Base-by-base conservation (phyloP, 2,797 vertebrate species). In the Dicrostonyx torquatus region DNA sequence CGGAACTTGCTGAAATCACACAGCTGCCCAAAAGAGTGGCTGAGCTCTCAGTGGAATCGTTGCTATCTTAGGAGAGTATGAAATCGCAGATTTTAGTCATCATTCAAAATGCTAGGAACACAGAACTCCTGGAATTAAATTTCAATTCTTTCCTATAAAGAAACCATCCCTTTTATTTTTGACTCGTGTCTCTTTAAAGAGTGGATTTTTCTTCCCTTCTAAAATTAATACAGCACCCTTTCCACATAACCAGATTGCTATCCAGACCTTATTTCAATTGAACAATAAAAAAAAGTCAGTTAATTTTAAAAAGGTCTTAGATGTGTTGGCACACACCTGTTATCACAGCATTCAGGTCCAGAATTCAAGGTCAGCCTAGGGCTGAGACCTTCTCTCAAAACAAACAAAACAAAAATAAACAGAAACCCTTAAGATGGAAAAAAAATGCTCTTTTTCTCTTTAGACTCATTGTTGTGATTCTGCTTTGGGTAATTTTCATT, bases 51-150 rank as follows among this genome's bases (percentile, higher is more conserved):
- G 70, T 78, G 53, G 90, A 77, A 89, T 95, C 79, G 66, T 94
- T 55, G 3, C 4, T 0, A 17, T 91, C 97, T 96, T 93, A 88
- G 89, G 96, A 95, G 91, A 97, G 91, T 97, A 96, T 90, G 84
- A 94, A 97, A 91, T 93, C 77, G 85, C 95, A 95, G 89, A 89
- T 93, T 96, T 96, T 55, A 66, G 80, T 83, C 34, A 40, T 75
- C 73, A 29, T 17, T 66, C 5, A 24, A 83, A 78, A 92, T 60
- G 70, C 78, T 64, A 48, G 55, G 43, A 31, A 34, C 6, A 20
- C 92, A 70, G 68, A 88, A 13, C 58, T 86, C 80, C 50, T 87
- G 40, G 53, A 45, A 76, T 76, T 70, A 20, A 37, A 26, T 20
- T 20, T n/a, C 24, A 90, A 22, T 82, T 37, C n/a, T 37, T 87